Evolutionary conservation across 2,113 vertebrate species (phyloP).

Genomic region (Columbina picui): DNA sequence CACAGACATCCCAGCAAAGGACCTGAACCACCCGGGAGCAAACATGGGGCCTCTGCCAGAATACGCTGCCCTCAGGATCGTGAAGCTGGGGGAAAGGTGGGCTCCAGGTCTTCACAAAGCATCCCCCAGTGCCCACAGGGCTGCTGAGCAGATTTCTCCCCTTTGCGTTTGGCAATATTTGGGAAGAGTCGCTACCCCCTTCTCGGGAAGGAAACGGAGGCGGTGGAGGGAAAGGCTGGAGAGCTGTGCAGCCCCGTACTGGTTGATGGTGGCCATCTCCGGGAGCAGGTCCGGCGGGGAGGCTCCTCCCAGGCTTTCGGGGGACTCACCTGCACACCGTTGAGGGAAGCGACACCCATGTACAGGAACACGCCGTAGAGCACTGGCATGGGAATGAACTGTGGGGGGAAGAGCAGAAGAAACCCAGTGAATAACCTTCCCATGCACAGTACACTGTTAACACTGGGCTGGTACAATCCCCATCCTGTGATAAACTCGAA

Average conservation of each 20-base stretch:
- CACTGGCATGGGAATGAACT: slow-evolving; percentile 88
- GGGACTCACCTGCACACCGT: slow-evolving; percentile 81
- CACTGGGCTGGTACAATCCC: rapidly evolving
- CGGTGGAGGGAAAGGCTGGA: not conserved
- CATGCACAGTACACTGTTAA: rapidly evolving
- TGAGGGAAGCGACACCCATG: slow-evolving; percentile 85
- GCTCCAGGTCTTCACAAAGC: not conserved
- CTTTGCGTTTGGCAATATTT: not conserved
- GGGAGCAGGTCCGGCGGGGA: not conserved
- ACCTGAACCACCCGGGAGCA: not conserved
- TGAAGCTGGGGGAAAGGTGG: no score
- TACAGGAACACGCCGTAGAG: slow-evolving; percentile 86
- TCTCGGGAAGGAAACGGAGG: not conserved
- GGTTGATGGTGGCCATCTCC: not conserved
- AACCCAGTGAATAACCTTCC: not conserved
- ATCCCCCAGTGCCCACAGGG: rapidly evolving
- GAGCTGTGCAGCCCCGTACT: not conserved
- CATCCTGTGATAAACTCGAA: rapidly evolving
- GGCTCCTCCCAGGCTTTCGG: not conserved
- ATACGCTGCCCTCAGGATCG: not conserved
- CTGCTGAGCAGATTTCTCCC: not conserved
- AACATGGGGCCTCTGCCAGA: not conserved
- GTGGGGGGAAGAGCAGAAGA: not conserved
- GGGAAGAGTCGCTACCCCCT: not conserved
- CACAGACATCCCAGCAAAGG: not conserved